phyloP scores from a whole-genome alignment of 64 coral and sea anemone genomes.

The Porites lutea region DNA sequence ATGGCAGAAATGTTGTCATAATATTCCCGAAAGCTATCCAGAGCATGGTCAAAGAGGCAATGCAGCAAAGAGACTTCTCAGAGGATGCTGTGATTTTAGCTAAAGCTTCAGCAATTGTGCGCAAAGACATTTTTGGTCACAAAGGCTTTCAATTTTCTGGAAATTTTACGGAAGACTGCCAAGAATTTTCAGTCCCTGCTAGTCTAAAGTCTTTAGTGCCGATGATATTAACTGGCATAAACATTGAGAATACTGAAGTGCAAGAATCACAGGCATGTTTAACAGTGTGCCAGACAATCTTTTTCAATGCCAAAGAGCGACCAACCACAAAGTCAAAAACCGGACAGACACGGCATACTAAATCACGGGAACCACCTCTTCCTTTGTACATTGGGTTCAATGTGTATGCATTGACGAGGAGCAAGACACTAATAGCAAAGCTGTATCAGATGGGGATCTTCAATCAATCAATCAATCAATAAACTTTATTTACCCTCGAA shows the following conservation, averaged over 20 bases:
- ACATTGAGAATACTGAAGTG: constrained; percentile 75
- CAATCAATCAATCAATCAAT: too few species aligned
- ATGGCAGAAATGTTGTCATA: constrained; percentile 61
- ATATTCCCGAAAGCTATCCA: constrained; percentile 65
- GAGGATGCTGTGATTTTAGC: constrained; percentile 77
- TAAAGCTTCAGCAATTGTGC: constrained; percentile 68
- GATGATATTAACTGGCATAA: constrained; percentile 65
- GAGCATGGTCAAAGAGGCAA: constrained; percentile 66
- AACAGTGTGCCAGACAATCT: constrained; percentile 72
- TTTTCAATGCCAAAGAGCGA: constrained; percentile 76
- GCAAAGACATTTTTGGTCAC: constrained; percentile 68
- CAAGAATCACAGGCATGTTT: constrained; percentile 81
- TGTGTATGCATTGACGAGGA: constrained; percentile 56
- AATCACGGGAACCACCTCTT: constrained; percentile 67
- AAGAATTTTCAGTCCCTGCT: constrained; percentile 59
- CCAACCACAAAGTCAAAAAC: constrained; percentile 50
- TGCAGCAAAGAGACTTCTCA: constrained; percentile 64
- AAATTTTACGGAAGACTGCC: constrained; percentile 55
- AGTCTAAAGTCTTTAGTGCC: constrained; percentile 69
- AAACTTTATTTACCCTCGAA: too few species aligned
- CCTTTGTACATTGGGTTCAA: constrained; percentile 58
- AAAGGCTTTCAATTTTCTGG: constrained; percentile 71
- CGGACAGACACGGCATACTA: constrained; percentile 78
- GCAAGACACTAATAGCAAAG: constrained; percentile 59
- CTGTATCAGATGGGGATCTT: constrained; percentile 60